phyloP scores from a whole-genome alignment of 2,113 vertebrate genomes.

The Phasianus colchicus region DNA sequence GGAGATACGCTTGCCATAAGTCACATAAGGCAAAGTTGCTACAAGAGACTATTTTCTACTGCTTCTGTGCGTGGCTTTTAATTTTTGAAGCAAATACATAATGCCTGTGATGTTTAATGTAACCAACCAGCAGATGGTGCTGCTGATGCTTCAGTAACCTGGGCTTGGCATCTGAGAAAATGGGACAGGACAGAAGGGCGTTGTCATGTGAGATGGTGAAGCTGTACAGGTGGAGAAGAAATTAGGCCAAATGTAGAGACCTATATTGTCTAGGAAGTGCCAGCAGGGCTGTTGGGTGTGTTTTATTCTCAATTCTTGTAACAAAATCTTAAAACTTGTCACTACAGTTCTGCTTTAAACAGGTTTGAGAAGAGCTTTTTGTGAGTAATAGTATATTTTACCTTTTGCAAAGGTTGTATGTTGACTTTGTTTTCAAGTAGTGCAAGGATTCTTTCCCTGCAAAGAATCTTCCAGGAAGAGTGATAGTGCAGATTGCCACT shows the following conservation, averaged over 20 bases:
- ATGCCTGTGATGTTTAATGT: background rate
- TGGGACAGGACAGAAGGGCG: background rate
- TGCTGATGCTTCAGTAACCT: background rate
- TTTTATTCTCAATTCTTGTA: background rate
- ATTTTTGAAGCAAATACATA: background rate
- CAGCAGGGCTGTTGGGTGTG: background rate
- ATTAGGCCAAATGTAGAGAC: background rate
- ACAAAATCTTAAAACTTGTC: background rate
- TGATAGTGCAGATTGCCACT: background rate
- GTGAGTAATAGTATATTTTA: background rate
- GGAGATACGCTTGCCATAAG: fast-evolving
- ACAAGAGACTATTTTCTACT: background rate
- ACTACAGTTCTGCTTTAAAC: background rate
- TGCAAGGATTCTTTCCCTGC: background rate
- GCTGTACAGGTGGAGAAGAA: background rate
- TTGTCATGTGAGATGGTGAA: background rate
- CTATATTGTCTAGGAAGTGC: background rate
- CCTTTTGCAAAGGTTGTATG: background rate
- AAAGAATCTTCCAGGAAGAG: background rate
- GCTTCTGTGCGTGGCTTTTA: background rate
- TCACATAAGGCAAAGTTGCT: background rate
- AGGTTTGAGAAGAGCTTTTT: background rate
- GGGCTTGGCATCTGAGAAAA: background rate
- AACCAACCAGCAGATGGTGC: slow-evolving; percentile 41
- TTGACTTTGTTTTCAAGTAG: background rate